These are phyloP conservation scores for Peromyscus melanophrys DNA, from an alignment of 2,797 vertebrate genomes.

Conservation along the genomic window DNA sequence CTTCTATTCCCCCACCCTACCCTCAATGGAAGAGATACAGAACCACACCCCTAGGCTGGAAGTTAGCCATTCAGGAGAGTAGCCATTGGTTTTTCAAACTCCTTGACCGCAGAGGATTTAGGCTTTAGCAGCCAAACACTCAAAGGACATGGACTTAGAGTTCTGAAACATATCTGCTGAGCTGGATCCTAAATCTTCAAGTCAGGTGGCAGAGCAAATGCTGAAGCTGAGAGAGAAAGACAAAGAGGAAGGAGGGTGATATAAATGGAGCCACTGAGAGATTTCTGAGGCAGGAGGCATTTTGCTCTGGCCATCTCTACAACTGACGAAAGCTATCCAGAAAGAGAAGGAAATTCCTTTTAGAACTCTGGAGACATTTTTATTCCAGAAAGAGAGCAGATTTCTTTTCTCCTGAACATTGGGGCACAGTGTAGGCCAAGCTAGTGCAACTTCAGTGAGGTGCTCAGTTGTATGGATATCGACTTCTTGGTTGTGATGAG, in stretches of 20 bases:
- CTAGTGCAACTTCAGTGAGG: background rate
- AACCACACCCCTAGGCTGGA: background rate
- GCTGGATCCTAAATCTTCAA: background rate
- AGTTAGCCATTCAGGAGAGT: too few species aligned
- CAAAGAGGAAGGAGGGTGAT: too few species aligned
- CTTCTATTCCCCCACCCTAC: background rate
- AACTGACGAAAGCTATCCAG: background rate
- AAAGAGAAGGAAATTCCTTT: background rate
- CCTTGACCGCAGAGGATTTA: background rate
- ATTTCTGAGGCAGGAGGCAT: background rate
- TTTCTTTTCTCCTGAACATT: conserved; percentile 1
- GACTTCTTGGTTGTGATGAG: background rate
- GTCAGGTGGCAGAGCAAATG: background rate
- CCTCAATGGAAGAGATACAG: background rate
- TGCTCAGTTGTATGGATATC: background rate
- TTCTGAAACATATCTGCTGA: background rate
- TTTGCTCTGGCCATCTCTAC: background rate
- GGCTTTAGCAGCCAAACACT: background rate
- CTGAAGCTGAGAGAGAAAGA: background rate
- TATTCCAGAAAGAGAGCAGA: background rate
- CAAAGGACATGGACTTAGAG: background rate
- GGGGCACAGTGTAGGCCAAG: background rate
- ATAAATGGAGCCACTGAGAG: background rate
- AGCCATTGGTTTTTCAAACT: background rate
- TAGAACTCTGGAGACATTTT: background rate